Evolutionary conservation across 2,113 vertebrate genomes (phyloP).

Genomic region (Cavia porcellus): DNA sequence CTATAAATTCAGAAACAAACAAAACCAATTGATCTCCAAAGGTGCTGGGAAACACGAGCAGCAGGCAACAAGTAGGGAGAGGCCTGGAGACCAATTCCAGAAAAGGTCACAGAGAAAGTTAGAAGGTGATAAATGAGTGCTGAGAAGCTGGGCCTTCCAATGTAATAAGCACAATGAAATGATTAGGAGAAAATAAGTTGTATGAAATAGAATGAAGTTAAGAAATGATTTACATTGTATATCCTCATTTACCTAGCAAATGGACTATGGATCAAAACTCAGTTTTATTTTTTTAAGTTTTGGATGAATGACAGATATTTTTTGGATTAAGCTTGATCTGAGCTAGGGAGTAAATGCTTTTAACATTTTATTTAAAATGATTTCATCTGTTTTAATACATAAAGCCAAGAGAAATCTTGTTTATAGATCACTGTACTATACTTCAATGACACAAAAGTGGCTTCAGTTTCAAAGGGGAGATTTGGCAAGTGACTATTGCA

Average conservation of each 20-base stretch:
- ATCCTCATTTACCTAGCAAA: conserved; percentile 53
- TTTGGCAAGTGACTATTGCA: conserved; percentile 74
- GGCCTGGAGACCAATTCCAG: conserved; percentile 69
- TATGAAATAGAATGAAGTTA: conserved; percentile 36
- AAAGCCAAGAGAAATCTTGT: conserved; percentile 77
- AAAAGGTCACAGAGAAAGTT: conserved; percentile 64
- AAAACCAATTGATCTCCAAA: not conserved
- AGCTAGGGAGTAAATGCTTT: conserved; percentile 77
- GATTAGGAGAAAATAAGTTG: conserved; percentile 72
- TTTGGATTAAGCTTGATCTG: conserved; percentile 69
- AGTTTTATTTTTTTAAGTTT: conserved; percentile 56
- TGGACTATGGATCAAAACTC: conserved; percentile 51
- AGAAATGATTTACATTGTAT: conserved; percentile 73
- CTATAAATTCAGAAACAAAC: conserved; percentile 51
- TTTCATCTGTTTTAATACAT: conserved; percentile 82
- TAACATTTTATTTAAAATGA: conserved; percentile 78
- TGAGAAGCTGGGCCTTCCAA: conserved; percentile 60
- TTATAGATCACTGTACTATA: conserved; percentile 75
- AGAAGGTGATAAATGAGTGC: conserved; percentile 77
- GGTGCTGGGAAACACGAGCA: conserved; percentile 66
- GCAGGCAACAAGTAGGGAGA: conserved; percentile 68
- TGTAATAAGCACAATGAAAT: conserved; percentile 65
- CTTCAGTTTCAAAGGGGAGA: conserved; percentile 81
- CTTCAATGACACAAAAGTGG: conserved; percentile 78
- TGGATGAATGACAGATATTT: conserved; percentile 64